Evolutionary conservation across 2,113 vertebrate genomes (phyloP), one percentile per base, ranked within the genome.

Genomic region (Haliaeetus leucogaster): DNA sequence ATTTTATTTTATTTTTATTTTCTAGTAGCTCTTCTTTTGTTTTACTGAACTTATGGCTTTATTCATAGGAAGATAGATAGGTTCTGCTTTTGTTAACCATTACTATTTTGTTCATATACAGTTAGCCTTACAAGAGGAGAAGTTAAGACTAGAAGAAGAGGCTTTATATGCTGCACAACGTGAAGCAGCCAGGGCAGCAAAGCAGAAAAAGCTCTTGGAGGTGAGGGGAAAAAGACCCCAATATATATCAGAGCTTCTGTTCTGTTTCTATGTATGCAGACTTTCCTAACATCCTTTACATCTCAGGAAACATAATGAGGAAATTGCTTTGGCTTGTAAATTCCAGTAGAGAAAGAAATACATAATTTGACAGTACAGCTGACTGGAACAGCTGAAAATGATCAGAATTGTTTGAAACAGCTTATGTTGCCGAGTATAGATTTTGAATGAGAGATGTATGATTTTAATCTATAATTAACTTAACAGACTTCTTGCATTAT

Each of bases 131-230:
- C 99, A 99, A 98, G 99, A 99, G 98, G 99, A 99, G 99, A 99
- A 99, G 98, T 99, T 99, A 98, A 99, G 98, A 99, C 98, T 99
- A 99, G 99, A 99, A 99, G 99, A 99, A 97, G 99, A 99, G 98
- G 99, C 99, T 99, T 98, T 98, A 98, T 99, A 99, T 98, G 98
- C 98, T 95, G 99, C 98, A 97, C 99, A 99, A 97, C 99, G 99
- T 89, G 98, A 99, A 98, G 99, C 99, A 98, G 99, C 99, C 98
- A 99, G 99, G 99, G 98, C 99, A 98, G 98, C 99, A 96, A 99
- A 99, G 98, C 99, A 99, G 98, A 99, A 98, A 98, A 99, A 98
- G 98, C 97, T 98, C 97, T 98, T 98, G 99, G 99, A 99, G 99
- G 99, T 99, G 99, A 99, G 99, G 99, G 98, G 97, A 98, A 96